These are phyloP conservation scores for Rambutsinella grinnellia DNA, from an alignment of 2,888 invertebrate species.

Conservation along the genomic window DNA sequence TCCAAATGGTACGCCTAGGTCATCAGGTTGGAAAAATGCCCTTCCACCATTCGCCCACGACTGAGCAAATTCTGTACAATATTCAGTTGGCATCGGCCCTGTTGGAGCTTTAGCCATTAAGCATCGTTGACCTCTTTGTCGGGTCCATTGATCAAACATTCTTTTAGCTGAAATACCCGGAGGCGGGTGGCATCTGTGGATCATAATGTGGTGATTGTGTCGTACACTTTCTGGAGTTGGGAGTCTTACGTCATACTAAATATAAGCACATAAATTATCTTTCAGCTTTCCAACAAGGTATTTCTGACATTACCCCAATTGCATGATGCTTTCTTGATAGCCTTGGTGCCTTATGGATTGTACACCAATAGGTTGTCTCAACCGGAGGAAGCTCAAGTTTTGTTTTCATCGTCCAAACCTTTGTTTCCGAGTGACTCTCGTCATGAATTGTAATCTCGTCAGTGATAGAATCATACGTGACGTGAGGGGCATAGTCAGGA, in stretches of 20 bases:
- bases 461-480: not conserved
- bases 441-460: not conserved
- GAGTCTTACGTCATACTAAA: slow-evolving; percentile 5
- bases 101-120: slow-evolving; percentile 8
- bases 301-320: slow-evolving; percentile 47
- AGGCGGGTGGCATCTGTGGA: slow-evolving; percentile 21
- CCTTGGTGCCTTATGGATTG: slow-evolving; percentile 19
- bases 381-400: not conserved
- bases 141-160: slow-evolving; percentile 10
- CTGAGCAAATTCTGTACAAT: slow-evolving; percentile 16
- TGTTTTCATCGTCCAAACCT: slow-evolving; percentile 21
- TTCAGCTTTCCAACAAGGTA: not conserved
- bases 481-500: slow-evolving; percentile 15
- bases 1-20: slow-evolving; percentile 6
- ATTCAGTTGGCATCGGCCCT: slow-evolving; percentile 26
- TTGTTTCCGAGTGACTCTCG: not conserved
- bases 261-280: not conserved
- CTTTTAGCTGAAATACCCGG: not conserved
- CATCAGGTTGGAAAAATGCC: not conserved
- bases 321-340: slow-evolving; percentile 16
- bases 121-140: slow-evolving; percentile 13
- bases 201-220: slow-evolving; percentile 13
- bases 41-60: slow-evolving; percentile 22
- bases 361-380: slow-evolving; percentile 37
- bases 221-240: not conserved